Evolutionary conservation across 1,140 invertebrate genomes (phyloP), one percentile per base, ranked within the genome.

Genomic region (Heliothis subflexa): DNA sequence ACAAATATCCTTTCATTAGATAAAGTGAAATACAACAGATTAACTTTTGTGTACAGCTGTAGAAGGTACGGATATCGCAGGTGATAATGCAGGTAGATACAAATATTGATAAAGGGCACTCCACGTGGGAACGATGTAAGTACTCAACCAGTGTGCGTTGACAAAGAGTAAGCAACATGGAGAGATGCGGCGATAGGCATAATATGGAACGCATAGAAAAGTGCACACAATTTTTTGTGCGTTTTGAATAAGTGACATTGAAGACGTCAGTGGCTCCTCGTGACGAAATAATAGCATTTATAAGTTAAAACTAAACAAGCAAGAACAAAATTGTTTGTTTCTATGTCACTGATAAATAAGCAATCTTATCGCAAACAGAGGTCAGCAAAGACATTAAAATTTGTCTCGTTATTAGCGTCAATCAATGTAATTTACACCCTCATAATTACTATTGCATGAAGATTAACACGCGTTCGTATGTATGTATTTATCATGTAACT

Each of bases 31-130:
- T 72, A 28, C 28, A 21, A 21, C 52, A 52, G 71, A 74, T 74
- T 74, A 74, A 49, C 33, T 64, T 64, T 12, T 12, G 61, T 64
- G 64, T 13, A 50, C 78, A 72, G 70, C 9, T 73, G 78, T 71
- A 33, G 68, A 13, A 18, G 73, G 54, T 25, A 45, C 72, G 66
- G 68, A 77, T 80, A 77, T 57, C 47, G 64, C 54, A 77, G 54
- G 52, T 80, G 79, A 80, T 78, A 82, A 59, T 79, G 81, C 74
- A 74, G 73, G 76, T 79, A 66, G 52, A 79, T 66, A 66, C 82
- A 83, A 83, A 83, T 79, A 83, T 79, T 81, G 77, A 81, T 72
- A 77, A 62, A 78, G 40, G 5, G 5, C 40, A 55, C 21, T 40
- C 54, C 71, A 71, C 61, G 79, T 80, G 81, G 76, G 79, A 83